These are phyloP conservation scores for Cygnus olor DNA, from an alignment of 2,797 vertebrate genomes.

Conservation along the genomic window DNA sequence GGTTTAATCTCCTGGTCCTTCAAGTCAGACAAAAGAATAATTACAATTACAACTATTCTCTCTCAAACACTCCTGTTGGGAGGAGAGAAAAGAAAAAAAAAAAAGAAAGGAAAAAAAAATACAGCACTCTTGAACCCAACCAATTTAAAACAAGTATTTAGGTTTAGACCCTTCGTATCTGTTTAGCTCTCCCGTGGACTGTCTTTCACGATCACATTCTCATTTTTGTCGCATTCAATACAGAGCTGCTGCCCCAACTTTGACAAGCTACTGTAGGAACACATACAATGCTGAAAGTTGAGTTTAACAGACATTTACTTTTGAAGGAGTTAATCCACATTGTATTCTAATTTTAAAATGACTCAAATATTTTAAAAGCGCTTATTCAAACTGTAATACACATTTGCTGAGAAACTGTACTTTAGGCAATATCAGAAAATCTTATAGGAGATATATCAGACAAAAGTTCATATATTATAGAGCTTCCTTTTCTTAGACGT, in stretches of 20 bases:
- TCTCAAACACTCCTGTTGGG: neutral
- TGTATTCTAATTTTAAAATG: slow-evolving; percentile 15
- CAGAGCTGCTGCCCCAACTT: neutral
- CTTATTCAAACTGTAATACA: neutral
- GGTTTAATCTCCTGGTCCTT: slow-evolving; percentile 79
- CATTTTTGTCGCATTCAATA: neutral
- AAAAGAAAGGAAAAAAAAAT: neutral
- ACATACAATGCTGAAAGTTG: neutral
- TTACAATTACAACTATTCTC: slow-evolving; percentile 22
- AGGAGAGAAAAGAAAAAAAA: neutral
- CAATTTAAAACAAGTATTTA: neutral
- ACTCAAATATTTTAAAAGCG: neutral
- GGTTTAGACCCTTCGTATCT: neutral
- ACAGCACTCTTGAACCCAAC: neutral
- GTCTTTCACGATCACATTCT: neutral
- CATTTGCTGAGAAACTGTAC: neutral
- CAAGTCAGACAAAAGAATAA: slow-evolving; percentile 68
- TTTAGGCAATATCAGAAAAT: neutral
- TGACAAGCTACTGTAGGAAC: neutral
- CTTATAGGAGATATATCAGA: neutral
- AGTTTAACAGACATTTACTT: neutral
- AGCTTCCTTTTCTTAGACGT: neutral
- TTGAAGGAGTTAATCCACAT: neutral
- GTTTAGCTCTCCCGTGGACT: neutral
- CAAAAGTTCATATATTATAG: neutral